Evolutionary conservation across 2,888 invertebrate species (phyloP).

Genomic region (Sminthurides aquaticus): DNA sequence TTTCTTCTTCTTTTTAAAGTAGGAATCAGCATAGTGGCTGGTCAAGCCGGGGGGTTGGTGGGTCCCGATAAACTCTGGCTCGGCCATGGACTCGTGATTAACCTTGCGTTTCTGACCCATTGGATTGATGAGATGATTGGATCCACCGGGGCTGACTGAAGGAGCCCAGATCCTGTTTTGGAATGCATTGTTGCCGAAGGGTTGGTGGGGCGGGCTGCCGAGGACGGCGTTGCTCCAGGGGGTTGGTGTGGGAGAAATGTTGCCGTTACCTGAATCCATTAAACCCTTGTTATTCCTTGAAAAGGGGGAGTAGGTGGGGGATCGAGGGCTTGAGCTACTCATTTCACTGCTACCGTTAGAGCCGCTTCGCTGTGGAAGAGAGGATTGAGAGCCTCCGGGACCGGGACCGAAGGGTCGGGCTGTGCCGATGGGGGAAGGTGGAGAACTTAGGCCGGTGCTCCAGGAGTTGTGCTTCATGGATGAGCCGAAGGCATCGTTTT

Average conservation of each 20-base stretch:
- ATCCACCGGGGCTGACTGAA: constrained; percentile 41
- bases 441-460: constrained; percentile 41
- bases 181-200: constrained; percentile 31
- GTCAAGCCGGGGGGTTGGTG: constrained; percentile 50
- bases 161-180: constrained; percentile 42
- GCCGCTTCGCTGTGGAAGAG: constrained; percentile 38
- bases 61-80: constrained; percentile 48
- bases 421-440: constrained; percentile 41
- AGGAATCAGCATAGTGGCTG: constrained; percentile 52
- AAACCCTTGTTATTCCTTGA: constrained; percentile 40
- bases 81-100: constrained; percentile 50
- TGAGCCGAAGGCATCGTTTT: constrained; percentile 19
- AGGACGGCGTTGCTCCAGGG: constrained; percentile 43
- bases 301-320: constrained; percentile 41
- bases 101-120: constrained; percentile 48
- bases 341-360: constrained; percentile 42
- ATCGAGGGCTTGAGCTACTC: constrained; percentile 41
- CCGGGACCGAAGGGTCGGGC: constrained; percentile 36
- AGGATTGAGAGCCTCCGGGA: constrained; percentile 23
- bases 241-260: constrained; percentile 42
- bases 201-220: constrained; percentile 42
- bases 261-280: constrained; percentile 44
- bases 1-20: constrained; percentile 49
- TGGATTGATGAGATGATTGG: constrained; percentile 44
- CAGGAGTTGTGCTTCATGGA: constrained; percentile 35